Conservation (phyloP, 2,888 invertebrate genomes). For the Tachina lurida region DNA sequence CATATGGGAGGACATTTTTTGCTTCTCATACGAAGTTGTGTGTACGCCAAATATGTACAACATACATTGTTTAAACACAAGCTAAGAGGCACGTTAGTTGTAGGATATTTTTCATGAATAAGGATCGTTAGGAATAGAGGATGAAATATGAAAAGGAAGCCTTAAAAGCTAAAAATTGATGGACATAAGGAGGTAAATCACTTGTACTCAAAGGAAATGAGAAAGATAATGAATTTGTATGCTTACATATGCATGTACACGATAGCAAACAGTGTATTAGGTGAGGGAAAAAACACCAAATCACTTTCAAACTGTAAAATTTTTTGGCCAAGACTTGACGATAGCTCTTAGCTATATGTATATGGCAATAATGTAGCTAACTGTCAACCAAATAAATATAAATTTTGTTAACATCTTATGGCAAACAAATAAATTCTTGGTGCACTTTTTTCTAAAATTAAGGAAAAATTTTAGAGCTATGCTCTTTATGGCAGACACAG, state of each 20-base stretch:
- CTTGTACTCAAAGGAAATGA: slow-evolving; percentile 41
- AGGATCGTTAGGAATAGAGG: slow-evolving; percentile 47
- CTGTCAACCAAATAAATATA: too few species aligned
- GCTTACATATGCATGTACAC: background rate
- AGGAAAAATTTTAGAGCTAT: too few species aligned
- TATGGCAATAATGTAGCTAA: too few species aligned
- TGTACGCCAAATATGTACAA: background rate
- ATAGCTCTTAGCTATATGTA: too few species aligned
- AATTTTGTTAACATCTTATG: too few species aligned
- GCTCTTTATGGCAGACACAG: too few species aligned
- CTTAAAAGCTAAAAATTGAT: slow-evolving; percentile 46
- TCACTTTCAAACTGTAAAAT: background rate
- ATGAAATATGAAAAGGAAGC: slow-evolving; percentile 46
- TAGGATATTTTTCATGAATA: slow-evolving; percentile 14
- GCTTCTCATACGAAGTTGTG: background rate
- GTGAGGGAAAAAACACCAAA: background rate
- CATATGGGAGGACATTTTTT: background rate
- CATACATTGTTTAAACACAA: slow-evolving; percentile 12
- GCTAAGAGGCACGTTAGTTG: slow-evolving; percentile 29
- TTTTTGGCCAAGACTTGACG: too few species aligned
- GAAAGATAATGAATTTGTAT: slow-evolving; percentile 26
- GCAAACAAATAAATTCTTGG: too few species aligned
- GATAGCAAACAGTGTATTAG: background rate
- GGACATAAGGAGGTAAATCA: slow-evolving; percentile 36
- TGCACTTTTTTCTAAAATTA: too few species aligned